Conservation (phyloP, 2,888 invertebrate species). For the Cantharis rustica region DNA sequence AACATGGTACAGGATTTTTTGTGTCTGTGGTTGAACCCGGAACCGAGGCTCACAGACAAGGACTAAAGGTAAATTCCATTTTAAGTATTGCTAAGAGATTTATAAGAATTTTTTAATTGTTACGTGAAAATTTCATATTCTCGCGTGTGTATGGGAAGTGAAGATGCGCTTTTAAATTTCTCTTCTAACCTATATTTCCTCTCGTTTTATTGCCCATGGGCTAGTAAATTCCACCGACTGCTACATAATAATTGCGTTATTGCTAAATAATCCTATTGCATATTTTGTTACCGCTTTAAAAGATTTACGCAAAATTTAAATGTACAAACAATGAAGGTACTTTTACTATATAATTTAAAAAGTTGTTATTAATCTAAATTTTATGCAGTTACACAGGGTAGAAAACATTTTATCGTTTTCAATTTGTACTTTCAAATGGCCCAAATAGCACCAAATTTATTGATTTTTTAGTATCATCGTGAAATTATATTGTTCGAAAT, state of each 20-base stretch:
- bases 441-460: too few species aligned
- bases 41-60: conserved; percentile 85
- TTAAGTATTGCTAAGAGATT: neutral
- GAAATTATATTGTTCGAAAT: too few species aligned
- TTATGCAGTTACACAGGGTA: neutral
- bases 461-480: too few species aligned
- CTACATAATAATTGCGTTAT: neutral
- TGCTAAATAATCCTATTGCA: neutral
- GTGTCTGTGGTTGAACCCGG: conserved; percentile 86
- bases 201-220: neutral
- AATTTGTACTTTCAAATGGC: too few species aligned
- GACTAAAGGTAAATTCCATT: conserved; percentile 72
- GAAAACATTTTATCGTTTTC: too few species aligned
- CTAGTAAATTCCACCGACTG: neutral
- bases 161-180: neutral
- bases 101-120: neutral
- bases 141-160: neutral
- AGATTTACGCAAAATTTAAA: neutral
- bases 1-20: conserved; percentile 92
- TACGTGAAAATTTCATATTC: conserved; percentile 1
- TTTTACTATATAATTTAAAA: neutral
- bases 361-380: neutral
- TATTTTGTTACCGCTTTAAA: neutral
- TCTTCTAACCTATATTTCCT: neutral
- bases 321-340: neutral